Evolutionary conservation across 1,140 invertebrate species (phyloP).

Genomic region (Triops cancriformis): DNA sequence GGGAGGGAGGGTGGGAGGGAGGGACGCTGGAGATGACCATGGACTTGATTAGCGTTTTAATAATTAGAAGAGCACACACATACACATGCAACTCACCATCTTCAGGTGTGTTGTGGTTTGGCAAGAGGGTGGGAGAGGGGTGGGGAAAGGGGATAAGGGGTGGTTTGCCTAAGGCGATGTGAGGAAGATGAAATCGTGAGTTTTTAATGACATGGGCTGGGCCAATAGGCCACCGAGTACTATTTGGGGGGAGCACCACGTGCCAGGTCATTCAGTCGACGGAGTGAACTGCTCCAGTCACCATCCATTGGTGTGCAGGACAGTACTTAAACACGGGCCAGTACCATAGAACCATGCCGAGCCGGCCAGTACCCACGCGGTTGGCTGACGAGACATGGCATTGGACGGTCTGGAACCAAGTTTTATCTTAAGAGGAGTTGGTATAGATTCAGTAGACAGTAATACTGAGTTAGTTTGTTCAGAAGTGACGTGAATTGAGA

Average conservation of each 20-base stretch:
- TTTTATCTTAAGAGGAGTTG: too few relatives aligned
- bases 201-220: constrained; percentile 1
- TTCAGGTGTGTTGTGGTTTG: background rate
- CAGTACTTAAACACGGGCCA: too few relatives aligned
- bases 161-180: background rate
- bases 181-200: background rate
- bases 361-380: background rate
- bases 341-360: background rate
- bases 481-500: too few relatives aligned
- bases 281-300: background rate
- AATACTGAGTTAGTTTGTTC: too few relatives aligned
- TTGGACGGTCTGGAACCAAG: too few relatives aligned
- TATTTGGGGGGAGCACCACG: background rate
- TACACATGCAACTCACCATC: background rate
- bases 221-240: constrained; percentile 5
- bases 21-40: background rate
- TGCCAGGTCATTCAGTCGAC: background rate
- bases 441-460: too few relatives aligned
- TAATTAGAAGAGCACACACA: background rate
- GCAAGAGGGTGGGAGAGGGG: background rate
- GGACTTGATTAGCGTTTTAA: background rate
- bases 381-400: background rate
- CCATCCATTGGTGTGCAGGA: background rate
- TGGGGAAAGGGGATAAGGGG: too few relatives aligned
- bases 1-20: background rate